Base-by-base conservation (phyloP, 2,888 invertebrate genomes). In the Scaptomyza reducta region DNA sequence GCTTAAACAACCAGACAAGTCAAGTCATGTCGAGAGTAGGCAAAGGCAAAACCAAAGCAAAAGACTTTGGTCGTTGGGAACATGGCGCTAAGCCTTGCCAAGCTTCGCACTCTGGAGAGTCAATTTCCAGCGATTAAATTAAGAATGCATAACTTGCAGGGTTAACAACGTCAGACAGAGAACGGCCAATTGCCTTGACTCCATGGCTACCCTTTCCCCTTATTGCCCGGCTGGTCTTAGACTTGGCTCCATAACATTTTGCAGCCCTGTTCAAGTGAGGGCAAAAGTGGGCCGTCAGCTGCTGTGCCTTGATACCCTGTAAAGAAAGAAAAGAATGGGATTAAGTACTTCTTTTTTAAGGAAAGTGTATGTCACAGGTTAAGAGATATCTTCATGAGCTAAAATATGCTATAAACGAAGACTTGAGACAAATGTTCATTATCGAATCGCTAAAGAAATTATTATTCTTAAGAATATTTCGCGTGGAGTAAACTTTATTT, bases 131-230 rank as follows among this genome's bases (percentile, higher is more conserved):
- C 84, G 88, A 84, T 84, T 84, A 84, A 84, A 84, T 84, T 84
- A 84, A 88, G 87, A 84, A 84, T 84, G 84, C 84, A 84, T 84
- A 84, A 88, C 84, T 88, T 88, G 79, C 77, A 63, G 74, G 87
- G 88, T 76, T 88, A 84, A 84, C 84, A 87, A 59, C 74, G 74
- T 70, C 56, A 18, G 47, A 25, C 42, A 40, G 42, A 49, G 42
- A 58, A 46, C 55, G 56, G 51, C 53, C 59, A 65, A 56, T 54
- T 54, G 61, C 60, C 57, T 27, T 14, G 55, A 49, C 60, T 64
- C 18, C 16, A 40, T 10, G 16, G 27, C 31, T 10, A 27, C 31
- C 9, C 6, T 0, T 13, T 33, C 13, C 9, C 11, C 11, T n/a
- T 9, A 35, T 9, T 2, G 1, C 16, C 41, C 42, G 10, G 41